Percentiles rank a stretch among this genome's conserved stretches.
Conservation (phyloP, 2,113 vertebrate species). For the Cebidichthys violaceus region DNA sequence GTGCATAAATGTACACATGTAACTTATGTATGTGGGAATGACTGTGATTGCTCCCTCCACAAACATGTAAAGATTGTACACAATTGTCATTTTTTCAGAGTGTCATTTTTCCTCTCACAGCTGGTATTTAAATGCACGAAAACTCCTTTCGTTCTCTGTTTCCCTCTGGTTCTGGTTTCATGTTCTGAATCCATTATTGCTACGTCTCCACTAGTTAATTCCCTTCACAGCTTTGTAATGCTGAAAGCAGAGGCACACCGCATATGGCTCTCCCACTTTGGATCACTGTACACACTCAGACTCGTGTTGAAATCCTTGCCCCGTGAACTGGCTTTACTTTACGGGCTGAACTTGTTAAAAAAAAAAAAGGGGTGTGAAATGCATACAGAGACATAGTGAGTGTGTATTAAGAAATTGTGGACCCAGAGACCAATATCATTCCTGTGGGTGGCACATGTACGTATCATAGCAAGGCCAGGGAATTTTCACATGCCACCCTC, state of each 20-base stretch:
- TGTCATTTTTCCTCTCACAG: slow-evolving; percentile 39
- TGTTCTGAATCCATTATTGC: slow-evolving; percentile 69
- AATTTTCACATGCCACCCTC: slow-evolving; percentile 8
- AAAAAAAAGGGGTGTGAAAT: slow-evolving; percentile 56
- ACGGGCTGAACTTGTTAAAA: slow-evolving; percentile 50
- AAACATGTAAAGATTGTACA: not conserved
- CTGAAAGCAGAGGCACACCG: slow-evolving; percentile 53
- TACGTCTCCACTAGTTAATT: slow-evolving; percentile 60
- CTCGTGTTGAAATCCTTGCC: slow-evolving; percentile 35
- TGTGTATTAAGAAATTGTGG: slow-evolving; percentile 15
- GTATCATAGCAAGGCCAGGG: slow-evolving; percentile 25
- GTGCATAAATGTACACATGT: not conserved
- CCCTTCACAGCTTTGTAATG: slow-evolving; percentile 64
- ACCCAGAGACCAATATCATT: slow-evolving; percentile 36
- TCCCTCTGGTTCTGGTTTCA: slow-evolving; percentile 64
- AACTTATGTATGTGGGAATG: not conserved
- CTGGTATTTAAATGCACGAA: slow-evolving; percentile 39
- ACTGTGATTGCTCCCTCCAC: not conserved
- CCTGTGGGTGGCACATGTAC: slow-evolving; percentile 45
- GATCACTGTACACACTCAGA: slow-evolving; percentile 43
- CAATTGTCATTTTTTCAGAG: slow-evolving; percentile 14
- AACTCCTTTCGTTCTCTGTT: slow-evolving; percentile 28
- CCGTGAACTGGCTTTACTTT: slow-evolving; percentile 59
- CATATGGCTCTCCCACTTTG: slow-evolving; percentile 34
- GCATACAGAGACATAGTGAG: slow-evolving; percentile 8